phyloP scores from a whole-genome alignment of 2,113 vertebrate genomes.

The Pteronura brasiliensis region DNA sequence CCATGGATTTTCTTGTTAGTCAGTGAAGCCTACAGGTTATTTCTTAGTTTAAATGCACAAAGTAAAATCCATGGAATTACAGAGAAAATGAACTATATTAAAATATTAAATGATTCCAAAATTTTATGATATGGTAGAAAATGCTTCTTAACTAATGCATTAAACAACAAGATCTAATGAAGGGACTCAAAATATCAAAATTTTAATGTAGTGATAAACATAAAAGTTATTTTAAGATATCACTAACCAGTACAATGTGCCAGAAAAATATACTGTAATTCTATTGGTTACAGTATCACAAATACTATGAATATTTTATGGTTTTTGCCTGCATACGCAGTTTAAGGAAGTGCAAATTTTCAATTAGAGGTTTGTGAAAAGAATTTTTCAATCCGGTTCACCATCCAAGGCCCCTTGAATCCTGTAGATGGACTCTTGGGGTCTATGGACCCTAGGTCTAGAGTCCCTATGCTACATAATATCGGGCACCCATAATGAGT shows the following conservation, averaged over 20 bases:
- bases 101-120: neutral
- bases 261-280: neutral
- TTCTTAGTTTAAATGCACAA: neutral
- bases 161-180: neutral
- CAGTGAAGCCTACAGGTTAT: neutral
- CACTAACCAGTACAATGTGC: neutral
- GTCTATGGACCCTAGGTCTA: neutral
- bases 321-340: neutral
- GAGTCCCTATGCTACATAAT: neutral
- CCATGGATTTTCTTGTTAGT: neutral
- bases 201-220: neutral
- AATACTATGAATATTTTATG: neutral
- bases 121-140: neutral
- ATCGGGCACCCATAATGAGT: neutral
- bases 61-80: neutral
- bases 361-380: neutral
- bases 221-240: neutral
- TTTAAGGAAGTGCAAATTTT: constrained; percentile 15
- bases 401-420: neutral
- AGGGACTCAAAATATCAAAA: neutral
- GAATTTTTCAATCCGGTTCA: neutral
- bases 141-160: neutral
- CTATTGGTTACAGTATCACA: neutral
- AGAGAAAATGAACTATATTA: neutral
- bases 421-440: neutral